Percentiles rank a stretch among this genome's conserved stretches.
Evolutionary conservation across 2,797 vertebrate species (phyloP).

Genomic region (Takifugu rubripes): DNA sequence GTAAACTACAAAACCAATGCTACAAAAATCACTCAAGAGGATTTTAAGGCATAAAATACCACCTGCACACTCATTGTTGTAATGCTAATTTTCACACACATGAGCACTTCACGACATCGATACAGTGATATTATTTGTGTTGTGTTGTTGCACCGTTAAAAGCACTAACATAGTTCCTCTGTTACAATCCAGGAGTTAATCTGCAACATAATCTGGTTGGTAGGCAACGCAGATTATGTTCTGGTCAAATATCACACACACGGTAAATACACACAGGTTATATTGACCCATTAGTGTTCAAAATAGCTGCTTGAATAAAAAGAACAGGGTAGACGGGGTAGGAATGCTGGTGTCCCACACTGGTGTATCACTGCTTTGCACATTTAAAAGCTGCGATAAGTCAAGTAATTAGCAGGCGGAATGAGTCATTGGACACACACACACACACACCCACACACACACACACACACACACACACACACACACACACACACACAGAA

Average conservation of each 20-base stretch:
- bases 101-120: no score
- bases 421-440: slow-evolving; percentile 13
- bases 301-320: not conserved
- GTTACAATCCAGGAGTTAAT: no score
- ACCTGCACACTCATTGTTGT: not conserved
- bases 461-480: not conserved
- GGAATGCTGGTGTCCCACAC: not conserved
- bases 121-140: not conserved
- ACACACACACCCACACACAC: not conserved
- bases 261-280: slow-evolving; percentile 19
- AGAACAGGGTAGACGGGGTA: not conserved
- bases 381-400: slow-evolving; percentile 17
- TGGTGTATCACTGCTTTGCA: slow-evolving; percentile 18
- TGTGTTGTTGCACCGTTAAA: not conserved
- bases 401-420: slow-evolving; percentile 9
- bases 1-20: slow-evolving; percentile 22
- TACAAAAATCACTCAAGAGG: slow-evolving; percentile 22
- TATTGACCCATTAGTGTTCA: slow-evolving; percentile 2
- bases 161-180: not conserved
- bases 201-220: no score
- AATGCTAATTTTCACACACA: no score
- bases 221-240: no score
- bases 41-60: slow-evolving; percentile 38
- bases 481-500: not conserved
- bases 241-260: not conserved